phyloP scores from a whole-genome alignment of 2,113 vertebrate species.

The Poecilia latipinna region DNA sequence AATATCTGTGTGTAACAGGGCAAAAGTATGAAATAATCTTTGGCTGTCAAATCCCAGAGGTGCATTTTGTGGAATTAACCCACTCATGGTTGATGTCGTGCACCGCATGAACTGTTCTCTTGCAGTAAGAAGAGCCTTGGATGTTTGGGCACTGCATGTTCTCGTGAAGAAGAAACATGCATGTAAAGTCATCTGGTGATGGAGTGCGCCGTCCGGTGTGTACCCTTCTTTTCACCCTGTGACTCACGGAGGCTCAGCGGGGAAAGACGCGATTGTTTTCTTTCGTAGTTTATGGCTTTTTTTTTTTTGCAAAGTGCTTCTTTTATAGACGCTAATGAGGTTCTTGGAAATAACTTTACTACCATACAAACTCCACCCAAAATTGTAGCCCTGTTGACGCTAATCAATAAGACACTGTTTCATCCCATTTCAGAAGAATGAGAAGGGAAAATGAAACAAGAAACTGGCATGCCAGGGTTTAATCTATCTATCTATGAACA shows the following conservation, averaged over 20 bases:
- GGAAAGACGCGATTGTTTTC: no score
- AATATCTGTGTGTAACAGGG: slow-evolving; percentile 43
- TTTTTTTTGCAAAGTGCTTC: neutral
- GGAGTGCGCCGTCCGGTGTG: no score
- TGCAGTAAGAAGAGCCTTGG: no score
- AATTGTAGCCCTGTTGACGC: neutral
- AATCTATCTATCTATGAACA: no score
- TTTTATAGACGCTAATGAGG: neutral
- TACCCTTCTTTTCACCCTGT: no score
- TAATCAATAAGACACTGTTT: no score
- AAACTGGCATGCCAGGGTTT: no score
- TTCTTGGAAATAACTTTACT: neutral
- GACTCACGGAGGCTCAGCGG: no score
- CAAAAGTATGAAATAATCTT: slow-evolving; percentile 1
- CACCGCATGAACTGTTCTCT: no score
- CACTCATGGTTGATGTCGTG: slow-evolving; percentile 7
- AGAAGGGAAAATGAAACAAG: neutral
- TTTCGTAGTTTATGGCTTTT: neutral
- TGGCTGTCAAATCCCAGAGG: slow-evolving; percentile 11
- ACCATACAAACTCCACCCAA: neutral
- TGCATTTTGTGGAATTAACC: slow-evolving; percentile 29
- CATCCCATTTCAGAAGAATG: neutral
- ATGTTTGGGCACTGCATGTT: neutral
- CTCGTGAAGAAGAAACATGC: neutral
- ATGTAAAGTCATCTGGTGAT: neutral